Evolutionary conservation across 2,888 invertebrate species (phyloP).

Genomic region (Eupithecia subumbrata): DNA sequence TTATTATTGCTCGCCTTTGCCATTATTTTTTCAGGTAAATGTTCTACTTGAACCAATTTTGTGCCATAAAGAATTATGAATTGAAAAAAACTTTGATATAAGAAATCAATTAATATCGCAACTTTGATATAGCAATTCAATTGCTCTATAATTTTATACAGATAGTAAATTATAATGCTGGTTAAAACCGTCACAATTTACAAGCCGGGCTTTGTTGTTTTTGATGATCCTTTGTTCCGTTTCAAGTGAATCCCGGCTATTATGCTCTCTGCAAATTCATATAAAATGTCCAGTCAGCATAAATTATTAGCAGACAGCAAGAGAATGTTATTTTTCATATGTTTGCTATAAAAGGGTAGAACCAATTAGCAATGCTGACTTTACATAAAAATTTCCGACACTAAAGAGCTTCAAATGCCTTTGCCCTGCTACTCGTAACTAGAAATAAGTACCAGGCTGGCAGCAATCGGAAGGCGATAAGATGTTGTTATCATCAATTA

Average conservation of each 20-base stretch:
- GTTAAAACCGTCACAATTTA: neutral
- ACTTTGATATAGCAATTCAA: neutral
- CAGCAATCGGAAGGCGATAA: constrained; percentile 36
- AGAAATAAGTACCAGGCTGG: constrained; percentile 30
- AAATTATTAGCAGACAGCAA: neutral
- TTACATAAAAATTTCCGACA: neutral
- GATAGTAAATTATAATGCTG: neutral
- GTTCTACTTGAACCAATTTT: too few relatives aligned
- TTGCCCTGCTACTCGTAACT: constrained; percentile 21
- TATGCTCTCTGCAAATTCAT: constrained; percentile 9
- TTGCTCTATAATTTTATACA: neutral
- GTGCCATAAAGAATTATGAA: too few relatives aligned
- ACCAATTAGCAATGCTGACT: constrained; percentile 5
- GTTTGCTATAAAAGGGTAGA: neutral
- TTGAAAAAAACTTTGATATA: too few relatives aligned
- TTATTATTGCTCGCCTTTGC: too few relatives aligned
- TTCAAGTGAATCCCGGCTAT: neutral
- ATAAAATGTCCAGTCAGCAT: neutral
- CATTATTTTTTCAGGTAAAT: too few relatives aligned
- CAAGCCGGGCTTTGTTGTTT: neutral
- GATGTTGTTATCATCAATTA: constrained; percentile 62
- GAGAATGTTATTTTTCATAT: neutral
- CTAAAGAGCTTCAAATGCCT: neutral
- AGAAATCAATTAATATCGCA: too few relatives aligned
- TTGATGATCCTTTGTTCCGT: constrained; percentile 4